Evolutionary conservation across 2,113 vertebrate genomes (phyloP), one percentile per base, ranked within the genome.

Genomic region (Merops nubicus): DNA sequence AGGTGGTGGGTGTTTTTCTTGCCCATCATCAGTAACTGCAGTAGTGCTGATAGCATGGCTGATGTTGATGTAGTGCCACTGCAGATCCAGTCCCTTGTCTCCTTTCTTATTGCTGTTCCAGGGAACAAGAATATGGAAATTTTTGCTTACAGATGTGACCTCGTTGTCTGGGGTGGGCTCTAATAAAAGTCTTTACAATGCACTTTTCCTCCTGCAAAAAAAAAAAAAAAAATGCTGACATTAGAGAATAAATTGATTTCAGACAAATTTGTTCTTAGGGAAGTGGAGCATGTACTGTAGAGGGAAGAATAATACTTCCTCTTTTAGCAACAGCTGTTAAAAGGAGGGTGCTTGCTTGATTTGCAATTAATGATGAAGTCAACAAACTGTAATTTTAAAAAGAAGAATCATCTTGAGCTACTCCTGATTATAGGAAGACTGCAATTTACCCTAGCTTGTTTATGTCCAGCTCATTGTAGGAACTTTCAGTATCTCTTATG

Each of bases 241-340:
- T 87, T 12, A 33, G 60, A 33, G 79, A 79, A 54, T 69, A 22
- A 19, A 70, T 38, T 72, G 25, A 34, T 80, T 85, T 93, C 54
- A 23, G 74, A n/a, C 53, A 38, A 54, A 38, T 38, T 60, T 68
- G 25, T 86, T 89, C 63, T 88, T 92, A 9, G 77, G 62, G 89
- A 96, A 80, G 54, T 63, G 42, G 74, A 85, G 22, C 67, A 34
- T 78, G 48, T 85, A 36, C n/a, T 88, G 9, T 12, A 48, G 42
- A 29, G 28, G 57, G n/a, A 20, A 63, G 40, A 89, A 34, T 28
- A 54, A 12, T 62, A 33, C 28, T 76, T 2, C 75, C 88, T 4
- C 59, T 84, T 93, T 80, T 84, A 76, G 36, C 64, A 95, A 8
- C 76, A 85, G 29, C 84, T 92, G 91, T 80, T 78, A 15, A 48